Conservation (phyloP, 1,140 invertebrate species). For the Zaprionus nigranus region DNA sequence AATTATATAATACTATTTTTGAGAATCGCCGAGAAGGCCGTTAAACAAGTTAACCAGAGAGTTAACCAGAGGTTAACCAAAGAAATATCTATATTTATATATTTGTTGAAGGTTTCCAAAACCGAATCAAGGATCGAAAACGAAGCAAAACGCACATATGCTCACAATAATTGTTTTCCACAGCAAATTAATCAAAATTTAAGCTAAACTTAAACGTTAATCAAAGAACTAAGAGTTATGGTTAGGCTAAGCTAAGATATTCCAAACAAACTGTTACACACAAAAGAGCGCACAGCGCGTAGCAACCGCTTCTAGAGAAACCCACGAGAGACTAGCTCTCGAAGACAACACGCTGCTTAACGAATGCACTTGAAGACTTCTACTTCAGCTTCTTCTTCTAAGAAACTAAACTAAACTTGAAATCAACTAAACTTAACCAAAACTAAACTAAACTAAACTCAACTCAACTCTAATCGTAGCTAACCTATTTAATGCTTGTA, state of each 20-base stretch:
- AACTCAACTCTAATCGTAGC: slow-evolving; percentile 20
- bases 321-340: slow-evolving; percentile 24
- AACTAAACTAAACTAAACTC: slow-evolving; percentile 16
- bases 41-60: slow-evolving; percentile 23
- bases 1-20: slow-evolving; percentile 11
- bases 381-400: neutral
- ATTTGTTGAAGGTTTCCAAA: slow-evolving; percentile 73
- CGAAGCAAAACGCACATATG: slow-evolving; percentile 68
- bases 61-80: slow-evolving; percentile 26
- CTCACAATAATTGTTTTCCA: slow-evolving; percentile 58
- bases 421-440: neutral
- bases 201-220: slow-evolving; percentile 20
- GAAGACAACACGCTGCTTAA: slow-evolving; percentile 35
- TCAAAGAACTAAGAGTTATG: slow-evolving; percentile 14
- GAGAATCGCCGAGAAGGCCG: slow-evolving; percentile 43
- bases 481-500: slow-evolving; percentile 44
- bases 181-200: slow-evolving; percentile 50
- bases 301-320: slow-evolving; percentile 27
- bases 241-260: slow-evolving; percentile 35
- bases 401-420: slow-evolving; percentile 5
- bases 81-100: slow-evolving; percentile 47
- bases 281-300: slow-evolving; percentile 10
- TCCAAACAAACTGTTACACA: slow-evolving; percentile 10
- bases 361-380: slow-evolving; percentile 41
- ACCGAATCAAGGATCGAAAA: slow-evolving; percentile 36